A percentile compares a stretch with the other conserved stretches of the same genome.
Evolutionary conservation across 2,113 vertebrate species (phyloP).

Genomic region (Mastomys natalensis): DNA sequence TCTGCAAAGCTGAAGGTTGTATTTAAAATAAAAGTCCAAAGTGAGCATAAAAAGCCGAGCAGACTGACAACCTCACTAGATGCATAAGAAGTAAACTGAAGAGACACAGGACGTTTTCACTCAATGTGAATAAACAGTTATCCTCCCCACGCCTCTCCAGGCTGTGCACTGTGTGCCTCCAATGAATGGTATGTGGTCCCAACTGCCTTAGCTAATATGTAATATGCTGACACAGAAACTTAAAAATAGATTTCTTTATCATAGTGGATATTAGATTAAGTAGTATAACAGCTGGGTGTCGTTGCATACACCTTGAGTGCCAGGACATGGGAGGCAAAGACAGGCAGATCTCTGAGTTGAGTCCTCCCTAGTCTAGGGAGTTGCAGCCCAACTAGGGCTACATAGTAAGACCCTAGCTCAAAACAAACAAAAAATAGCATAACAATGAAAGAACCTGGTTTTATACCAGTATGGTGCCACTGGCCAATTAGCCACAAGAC

Average conservation of each 20-base stretch:
- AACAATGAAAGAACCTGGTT: background rate
- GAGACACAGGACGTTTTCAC: background rate
- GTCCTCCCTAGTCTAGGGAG: background rate
- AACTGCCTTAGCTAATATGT: background rate
- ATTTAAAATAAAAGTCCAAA: constrained; percentile 15
- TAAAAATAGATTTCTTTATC: background rate
- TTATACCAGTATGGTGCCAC: background rate
- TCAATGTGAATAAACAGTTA: background rate
- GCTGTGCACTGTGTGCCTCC: background rate
- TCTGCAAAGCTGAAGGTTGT: background rate
- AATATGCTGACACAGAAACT: background rate
- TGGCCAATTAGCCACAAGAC: background rate
- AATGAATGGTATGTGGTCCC: background rate
- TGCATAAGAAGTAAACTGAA: constrained; percentile 29
- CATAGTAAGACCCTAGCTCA: background rate
- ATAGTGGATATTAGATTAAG: background rate
- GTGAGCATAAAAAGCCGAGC: background rate
- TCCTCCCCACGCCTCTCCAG: background rate
- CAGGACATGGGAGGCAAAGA: background rate
- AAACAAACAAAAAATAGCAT: background rate
- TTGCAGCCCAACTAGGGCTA: background rate
- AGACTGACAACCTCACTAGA: background rate
- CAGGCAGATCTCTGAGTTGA: background rate
- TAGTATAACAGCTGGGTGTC: background rate
- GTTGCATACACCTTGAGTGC: background rate